These are phyloP conservation scores for Bhutanitis thaidina DNA, from an alignment of 2,888 invertebrate species.

Conservation along the genomic window DNA sequence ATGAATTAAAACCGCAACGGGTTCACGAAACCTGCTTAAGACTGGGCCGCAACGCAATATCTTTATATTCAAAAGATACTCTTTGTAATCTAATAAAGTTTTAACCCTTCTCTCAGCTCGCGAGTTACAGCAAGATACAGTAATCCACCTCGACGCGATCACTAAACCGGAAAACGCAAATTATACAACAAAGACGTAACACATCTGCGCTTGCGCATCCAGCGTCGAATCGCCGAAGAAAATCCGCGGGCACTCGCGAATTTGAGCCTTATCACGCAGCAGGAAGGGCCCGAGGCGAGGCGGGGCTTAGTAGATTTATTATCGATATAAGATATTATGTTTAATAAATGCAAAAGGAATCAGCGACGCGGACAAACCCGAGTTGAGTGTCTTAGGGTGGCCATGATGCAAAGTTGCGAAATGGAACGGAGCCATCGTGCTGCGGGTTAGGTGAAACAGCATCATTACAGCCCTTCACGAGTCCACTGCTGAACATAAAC, in stretches of 20 bases:
- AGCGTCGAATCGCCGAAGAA: slow-evolving; percentile 26
- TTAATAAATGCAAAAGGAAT: slow-evolving; percentile 70
- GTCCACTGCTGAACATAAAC: no score
- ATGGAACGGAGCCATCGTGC: not conserved
- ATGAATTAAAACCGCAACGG: no score
- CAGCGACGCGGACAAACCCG: slow-evolving; percentile 60
- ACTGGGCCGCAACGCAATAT: not conserved
- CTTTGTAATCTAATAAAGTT: slow-evolving; percentile 42
- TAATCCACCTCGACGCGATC: slow-evolving; percentile 67
- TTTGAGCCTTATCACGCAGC: slow-evolving; percentile 32
- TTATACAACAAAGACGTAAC: slow-evolving; percentile 76
- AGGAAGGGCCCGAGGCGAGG: slow-evolving; percentile 33
- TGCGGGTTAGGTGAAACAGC: no score
- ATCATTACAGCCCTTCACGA: no score
- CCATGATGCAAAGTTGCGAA: slow-evolving; percentile 32
- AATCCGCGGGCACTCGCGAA: slow-evolving; percentile 21
- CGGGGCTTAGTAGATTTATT: slow-evolving; percentile 53
- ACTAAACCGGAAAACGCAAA: slow-evolving; percentile 76
- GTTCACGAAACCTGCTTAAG: not conserved
- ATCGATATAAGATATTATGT: slow-evolving; percentile 69
- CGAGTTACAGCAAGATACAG: slow-evolving; percentile 28
- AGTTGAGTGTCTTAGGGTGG: slow-evolving; percentile 52
- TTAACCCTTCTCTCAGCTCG: slow-evolving; percentile 43
- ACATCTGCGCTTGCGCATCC: slow-evolving; percentile 66
- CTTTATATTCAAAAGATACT: slow-evolving; percentile 18